Conservation (phyloP, 2,113 vertebrate species). For the Archocentrus centrarchus region DNA sequence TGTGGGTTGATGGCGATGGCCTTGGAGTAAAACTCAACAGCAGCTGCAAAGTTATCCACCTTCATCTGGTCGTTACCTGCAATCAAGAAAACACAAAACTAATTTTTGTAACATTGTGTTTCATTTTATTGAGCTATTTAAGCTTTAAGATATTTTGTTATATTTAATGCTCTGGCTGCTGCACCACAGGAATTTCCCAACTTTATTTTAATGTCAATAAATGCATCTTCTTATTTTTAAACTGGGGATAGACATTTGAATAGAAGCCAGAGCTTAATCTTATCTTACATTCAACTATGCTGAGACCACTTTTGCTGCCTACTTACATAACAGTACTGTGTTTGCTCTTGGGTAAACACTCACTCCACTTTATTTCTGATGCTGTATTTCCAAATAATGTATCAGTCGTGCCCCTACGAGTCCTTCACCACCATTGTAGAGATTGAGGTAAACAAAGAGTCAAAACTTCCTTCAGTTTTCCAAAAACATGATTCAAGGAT, state of each 20-base stretch:
- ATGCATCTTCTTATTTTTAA: not conserved
- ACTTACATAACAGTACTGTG: not conserved
- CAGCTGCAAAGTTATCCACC: slow-evolving; percentile 90
- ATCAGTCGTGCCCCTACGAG: not conserved
- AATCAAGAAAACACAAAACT: not conserved
- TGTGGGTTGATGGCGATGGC: slow-evolving; percentile 92
- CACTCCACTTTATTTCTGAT: not conserved
- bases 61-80: slow-evolving; percentile 98
- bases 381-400: not conserved
- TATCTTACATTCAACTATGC: rapidly evolving
- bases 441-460: not conserved
- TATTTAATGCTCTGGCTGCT: not conserved
- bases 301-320: not conserved
- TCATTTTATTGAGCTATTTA: not conserved
- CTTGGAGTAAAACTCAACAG: slow-evolving; percentile 91
- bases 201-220: not conserved
- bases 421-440: not conserved
- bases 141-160: not conserved
- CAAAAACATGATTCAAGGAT: not conserved
- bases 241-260: not conserved
- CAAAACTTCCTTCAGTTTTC: not conserved
- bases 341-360: not conserved
- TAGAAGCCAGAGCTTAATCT: not conserved
- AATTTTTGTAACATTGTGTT: not conserved
- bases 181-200: not conserved